These are phyloP conservation scores for Cettia cetti DNA, from an alignment of 2,113 vertebrate genomes.

Conservation along the genomic window DNA sequence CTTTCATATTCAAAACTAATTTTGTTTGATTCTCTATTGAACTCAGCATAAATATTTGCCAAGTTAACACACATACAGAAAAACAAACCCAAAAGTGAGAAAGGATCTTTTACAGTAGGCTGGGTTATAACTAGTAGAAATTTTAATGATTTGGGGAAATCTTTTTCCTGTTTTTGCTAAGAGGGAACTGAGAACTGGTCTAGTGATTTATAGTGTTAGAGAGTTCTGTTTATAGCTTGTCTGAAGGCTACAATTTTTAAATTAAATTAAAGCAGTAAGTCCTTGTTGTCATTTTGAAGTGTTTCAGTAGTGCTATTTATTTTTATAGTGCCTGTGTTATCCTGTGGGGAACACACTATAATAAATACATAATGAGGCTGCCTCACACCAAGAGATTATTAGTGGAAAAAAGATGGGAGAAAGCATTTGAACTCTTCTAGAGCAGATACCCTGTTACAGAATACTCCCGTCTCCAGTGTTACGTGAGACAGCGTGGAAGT, in stretches of 20 bases:
- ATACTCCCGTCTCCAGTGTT: fast-evolving
- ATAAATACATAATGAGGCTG: background rate
- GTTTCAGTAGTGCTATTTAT: background rate
- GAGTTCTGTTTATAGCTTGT: background rate
- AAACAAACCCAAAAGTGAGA: background rate
- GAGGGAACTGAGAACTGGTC: background rate
- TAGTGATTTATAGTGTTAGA: background rate
- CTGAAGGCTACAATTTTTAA: background rate
- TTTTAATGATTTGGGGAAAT: background rate
- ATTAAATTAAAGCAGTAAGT: constrained; percentile 28
- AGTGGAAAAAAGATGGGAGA: background rate
- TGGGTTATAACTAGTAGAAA: background rate
- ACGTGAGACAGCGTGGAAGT: background rate
- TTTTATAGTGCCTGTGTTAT: background rate
- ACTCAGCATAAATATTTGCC: background rate
- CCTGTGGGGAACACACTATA: background rate
- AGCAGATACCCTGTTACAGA: background rate
- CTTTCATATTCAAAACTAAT: background rate
- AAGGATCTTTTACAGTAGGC: background rate
- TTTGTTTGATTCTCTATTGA: background rate
- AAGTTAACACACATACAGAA: background rate
- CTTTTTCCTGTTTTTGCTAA: background rate
- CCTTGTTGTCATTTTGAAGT: background rate
- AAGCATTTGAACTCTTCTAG: background rate
- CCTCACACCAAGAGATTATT: background rate